A percentile compares a stretch with the other conserved stretches of the same genome.
These are phyloP conservation scores for Rhabdophis nuchalis DNA, from an alignment of 2,797 vertebrate species.

Conservation along the genomic window DNA sequence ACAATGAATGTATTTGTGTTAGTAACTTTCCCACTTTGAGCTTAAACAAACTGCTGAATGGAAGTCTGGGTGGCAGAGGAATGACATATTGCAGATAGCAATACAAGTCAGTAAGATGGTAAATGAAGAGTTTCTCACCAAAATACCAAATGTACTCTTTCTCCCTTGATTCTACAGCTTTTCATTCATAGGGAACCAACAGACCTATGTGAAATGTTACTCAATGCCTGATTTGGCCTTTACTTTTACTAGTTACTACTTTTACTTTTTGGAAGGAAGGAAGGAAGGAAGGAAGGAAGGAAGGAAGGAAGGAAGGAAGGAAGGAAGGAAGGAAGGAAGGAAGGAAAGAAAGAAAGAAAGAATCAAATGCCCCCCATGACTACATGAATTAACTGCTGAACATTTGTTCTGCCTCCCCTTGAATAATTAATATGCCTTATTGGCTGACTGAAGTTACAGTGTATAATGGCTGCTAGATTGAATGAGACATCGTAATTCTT, in stretches of 20 bases:
- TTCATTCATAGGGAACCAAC: conserved; percentile 30
- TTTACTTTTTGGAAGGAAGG: conserved; percentile 36
- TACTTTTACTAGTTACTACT: background rate
- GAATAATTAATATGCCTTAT: conserved; percentile 38
- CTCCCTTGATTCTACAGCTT: conserved; percentile 51
- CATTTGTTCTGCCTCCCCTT: conserved; percentile 38
- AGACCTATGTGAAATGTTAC: conserved; percentile 34
- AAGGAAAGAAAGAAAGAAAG: too few species aligned
- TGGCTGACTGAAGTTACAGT: conserved; percentile 43
- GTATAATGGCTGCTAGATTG: conserved; percentile 45
- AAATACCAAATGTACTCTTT: conserved; percentile 38
- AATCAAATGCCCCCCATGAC: conserved; percentile 26
- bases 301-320: too few species aligned
- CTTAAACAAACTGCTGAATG: conserved; percentile 65
- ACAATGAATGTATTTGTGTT: conserved; percentile 64
- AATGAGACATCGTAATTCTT: conserved; percentile 50
- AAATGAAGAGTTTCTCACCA: conserved; percentile 31
- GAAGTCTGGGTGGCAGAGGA: conserved; percentile 58
- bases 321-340: too few species aligned
- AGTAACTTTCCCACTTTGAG: conserved; percentile 63
- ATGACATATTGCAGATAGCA: conserved; percentile 48
- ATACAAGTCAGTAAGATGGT: conserved; percentile 52
- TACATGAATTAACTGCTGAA: conserved; percentile 44
- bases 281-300: background rate
- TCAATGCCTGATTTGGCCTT: conserved; percentile 36